A percentile compares a stretch with the other conserved stretches of the same genome.
These are phyloP conservation scores for Unio pictorum DNA, from an alignment of 2,888 invertebrate species.

Conservation along the genomic window DNA sequence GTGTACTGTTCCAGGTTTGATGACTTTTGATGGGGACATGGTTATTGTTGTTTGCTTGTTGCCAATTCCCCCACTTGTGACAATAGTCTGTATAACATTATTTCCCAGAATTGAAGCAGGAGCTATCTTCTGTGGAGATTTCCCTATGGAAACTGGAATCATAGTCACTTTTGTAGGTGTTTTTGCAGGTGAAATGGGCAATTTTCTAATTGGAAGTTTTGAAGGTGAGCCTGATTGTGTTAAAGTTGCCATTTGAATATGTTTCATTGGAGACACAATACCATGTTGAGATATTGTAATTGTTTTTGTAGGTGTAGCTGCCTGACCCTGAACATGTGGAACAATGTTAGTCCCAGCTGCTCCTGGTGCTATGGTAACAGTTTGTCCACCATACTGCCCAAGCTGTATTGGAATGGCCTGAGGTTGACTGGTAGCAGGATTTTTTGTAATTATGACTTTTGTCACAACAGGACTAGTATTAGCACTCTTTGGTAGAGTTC, in stretches of 20 bases:
- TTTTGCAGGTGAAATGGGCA: constrained; percentile 70
- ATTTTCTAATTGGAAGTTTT: constrained; percentile 59
- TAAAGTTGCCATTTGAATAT: constrained; percentile 50
- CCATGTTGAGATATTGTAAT: constrained; percentile 78
- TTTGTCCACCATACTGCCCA: constrained; percentile 32
- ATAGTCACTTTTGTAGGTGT: constrained; percentile 74
- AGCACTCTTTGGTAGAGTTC: constrained; percentile 27
- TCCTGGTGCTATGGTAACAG: constrained; percentile 24
- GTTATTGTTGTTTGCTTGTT: constrained; percentile 38
- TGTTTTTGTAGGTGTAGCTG: constrained; percentile 74
- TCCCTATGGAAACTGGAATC: constrained; percentile 75
- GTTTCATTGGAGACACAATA: constrained; percentile 59
- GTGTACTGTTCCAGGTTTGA: constrained; percentile 56
- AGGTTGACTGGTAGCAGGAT: constrained; percentile 62
- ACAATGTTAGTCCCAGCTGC: constrained; percentile 24
- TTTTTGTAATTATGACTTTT: constrained; percentile 70
- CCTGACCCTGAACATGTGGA: constrained; percentile 20
- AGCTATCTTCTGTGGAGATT: constrained; percentile 80
- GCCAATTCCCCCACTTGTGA: constrained; percentile 61
- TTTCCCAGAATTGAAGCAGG: constrained; percentile 36
- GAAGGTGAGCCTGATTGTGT: constrained; percentile 46
- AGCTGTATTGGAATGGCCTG: constrained; percentile 58
- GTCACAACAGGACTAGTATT: constrained; percentile 54
- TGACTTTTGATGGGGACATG: constrained; percentile 68
- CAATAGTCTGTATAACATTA: constrained; percentile 45